Percentiles rank a stretch among this genome's conserved stretches.
Conservation (phyloP, 2,113 vertebrate species). For the Centrocercus urophasianus region DNA sequence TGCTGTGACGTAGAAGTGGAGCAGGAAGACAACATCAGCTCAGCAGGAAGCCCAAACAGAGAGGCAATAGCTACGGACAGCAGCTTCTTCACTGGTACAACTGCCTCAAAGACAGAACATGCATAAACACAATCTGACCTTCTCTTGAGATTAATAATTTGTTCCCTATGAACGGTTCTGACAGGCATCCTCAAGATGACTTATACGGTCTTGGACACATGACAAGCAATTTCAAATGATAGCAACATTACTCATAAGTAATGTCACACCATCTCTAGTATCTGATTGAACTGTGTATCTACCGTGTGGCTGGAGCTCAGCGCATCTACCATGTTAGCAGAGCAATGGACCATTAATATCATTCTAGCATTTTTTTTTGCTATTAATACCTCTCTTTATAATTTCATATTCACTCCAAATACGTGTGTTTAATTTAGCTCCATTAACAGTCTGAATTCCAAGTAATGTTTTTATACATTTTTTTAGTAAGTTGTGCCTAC, state of each 20-base stretch:
- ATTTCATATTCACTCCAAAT: background rate
- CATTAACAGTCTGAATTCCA: background rate
- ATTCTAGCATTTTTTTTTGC: background rate
- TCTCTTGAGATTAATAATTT: background rate
- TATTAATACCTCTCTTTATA: background rate
- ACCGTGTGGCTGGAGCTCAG: background rate
- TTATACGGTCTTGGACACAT: background rate
- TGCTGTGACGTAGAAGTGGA: rapidly evolving
- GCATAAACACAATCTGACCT: background rate
- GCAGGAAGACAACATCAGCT: background rate
- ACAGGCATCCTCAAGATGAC: background rate
- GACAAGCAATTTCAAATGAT: background rate
- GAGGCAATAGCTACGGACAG: background rate
- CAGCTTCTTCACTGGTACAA: background rate
- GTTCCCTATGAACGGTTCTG: background rate
- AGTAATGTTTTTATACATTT: background rate
- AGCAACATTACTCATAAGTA: background rate
- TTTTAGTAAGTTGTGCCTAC: background rate
- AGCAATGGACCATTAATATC: background rate
- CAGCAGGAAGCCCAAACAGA: background rate
- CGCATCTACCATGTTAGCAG: background rate
- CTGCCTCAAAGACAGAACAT: background rate
- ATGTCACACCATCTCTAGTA: background rate
- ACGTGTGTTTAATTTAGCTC: background rate
- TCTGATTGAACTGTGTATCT: background rate